Evolutionary conservation across 2,113 vertebrate species (phyloP).

Genomic region (Protobothrops mucrosquamatus): DNA sequence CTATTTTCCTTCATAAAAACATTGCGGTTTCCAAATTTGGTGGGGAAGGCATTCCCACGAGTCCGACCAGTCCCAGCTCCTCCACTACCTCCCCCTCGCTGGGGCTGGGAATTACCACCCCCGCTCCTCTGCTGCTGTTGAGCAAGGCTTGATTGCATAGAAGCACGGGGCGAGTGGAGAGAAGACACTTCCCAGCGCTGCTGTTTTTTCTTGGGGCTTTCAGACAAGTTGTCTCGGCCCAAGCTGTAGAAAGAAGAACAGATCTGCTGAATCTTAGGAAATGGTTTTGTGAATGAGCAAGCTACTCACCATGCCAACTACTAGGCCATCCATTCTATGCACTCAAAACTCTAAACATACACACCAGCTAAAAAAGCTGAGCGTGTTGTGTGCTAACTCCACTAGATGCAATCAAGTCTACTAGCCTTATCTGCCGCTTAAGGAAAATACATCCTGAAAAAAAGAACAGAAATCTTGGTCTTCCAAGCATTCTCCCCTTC

Average conservation of each 20-base stretch:
- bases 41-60: conserved; percentile 58
- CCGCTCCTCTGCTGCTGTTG: conserved; percentile 55
- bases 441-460: not conserved
- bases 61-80: conserved; percentile 60
- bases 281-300: not conserved
- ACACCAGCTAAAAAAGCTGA: not conserved
- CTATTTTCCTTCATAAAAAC: conserved; percentile 87
- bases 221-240: conserved; percentile 57
- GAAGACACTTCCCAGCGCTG: conserved; percentile 76
- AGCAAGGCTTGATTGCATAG: conserved; percentile 25
- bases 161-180: conserved; percentile 68
- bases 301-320: not conserved
- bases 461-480: not conserved
- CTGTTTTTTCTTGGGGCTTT: conserved; percentile 77
- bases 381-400: not conserved
- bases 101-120: conserved; percentile 57
- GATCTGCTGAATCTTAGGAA: not conserved
- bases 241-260: conserved; percentile 43
- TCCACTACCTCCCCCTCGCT: conserved; percentile 53
- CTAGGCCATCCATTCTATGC: not conserved
- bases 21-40: conserved; percentile 83
- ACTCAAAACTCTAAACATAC: not conserved
- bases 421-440: not conserved
- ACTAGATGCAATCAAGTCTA: not conserved
- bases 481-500: not conserved